Conservation (phyloP, 1,140 invertebrate species). For the Bombus terrestris region DNA sequence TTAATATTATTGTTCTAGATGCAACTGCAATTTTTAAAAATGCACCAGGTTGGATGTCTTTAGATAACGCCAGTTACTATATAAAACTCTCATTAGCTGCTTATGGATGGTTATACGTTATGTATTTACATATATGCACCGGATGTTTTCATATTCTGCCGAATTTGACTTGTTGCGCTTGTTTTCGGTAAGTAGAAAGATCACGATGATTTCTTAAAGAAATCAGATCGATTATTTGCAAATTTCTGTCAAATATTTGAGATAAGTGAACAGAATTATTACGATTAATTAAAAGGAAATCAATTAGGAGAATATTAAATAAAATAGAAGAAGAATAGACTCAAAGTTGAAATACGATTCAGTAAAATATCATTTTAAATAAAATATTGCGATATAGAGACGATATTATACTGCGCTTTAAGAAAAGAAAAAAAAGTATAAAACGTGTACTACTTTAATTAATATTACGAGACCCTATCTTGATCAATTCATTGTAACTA, state of each 20-base stretch:
- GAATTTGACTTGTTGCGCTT: slow-evolving; percentile 89
- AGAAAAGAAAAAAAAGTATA: background rate
- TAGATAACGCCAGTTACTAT: slow-evolving; percentile 89
- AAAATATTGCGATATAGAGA: background rate
- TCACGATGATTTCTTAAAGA: background rate
- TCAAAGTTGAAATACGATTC: too few relatives aligned
- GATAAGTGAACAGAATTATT: too few relatives aligned
- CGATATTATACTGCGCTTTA: background rate
- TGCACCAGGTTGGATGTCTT: slow-evolving; percentile 90
- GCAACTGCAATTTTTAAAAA: slow-evolving; percentile 83
- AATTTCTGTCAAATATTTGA: background rate
- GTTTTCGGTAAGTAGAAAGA: slow-evolving; percentile 84
- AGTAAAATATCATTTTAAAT: background rate
- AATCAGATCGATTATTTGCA: background rate
- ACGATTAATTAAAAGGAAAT: background rate
- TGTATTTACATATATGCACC: slow-evolving; percentile 89
- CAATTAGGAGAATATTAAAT: background rate
- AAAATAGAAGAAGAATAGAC: background rate
- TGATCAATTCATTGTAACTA: background rate
- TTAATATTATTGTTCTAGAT: slow-evolving; percentile 33
- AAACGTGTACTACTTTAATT: background rate
- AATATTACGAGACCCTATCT: background rate
- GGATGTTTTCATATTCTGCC: slow-evolving; percentile 89
- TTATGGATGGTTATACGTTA: slow-evolving; percentile 96
- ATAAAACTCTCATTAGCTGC: slow-evolving; percentile 90